A percentile compares a stretch with the other conserved stretches of the same genome.
Evolutionary conservation across 2,113 vertebrate species (phyloP).

Genomic region (Laticauda colubrina): DNA sequence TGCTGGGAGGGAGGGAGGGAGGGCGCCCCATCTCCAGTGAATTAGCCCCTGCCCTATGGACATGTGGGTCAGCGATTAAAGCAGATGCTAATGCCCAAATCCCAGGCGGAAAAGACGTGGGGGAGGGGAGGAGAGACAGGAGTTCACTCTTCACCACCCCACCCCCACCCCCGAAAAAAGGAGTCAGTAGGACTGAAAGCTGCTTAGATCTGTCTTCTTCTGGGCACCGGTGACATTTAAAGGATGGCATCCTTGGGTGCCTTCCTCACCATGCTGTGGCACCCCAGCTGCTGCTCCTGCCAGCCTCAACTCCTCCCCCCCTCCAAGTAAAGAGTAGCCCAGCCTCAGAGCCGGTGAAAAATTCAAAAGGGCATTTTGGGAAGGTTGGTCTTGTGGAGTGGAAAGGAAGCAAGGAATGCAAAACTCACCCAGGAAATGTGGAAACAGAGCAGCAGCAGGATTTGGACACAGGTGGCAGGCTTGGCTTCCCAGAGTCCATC

Average conservation of each 20-base stretch:
- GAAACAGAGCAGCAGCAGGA: too few species aligned
- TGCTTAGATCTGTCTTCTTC: neutral
- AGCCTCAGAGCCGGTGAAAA: neutral
- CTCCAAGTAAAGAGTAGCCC: too few species aligned
- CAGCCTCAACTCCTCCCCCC: neutral
- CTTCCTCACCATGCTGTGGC: neutral
- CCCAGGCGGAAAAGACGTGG: neutral
- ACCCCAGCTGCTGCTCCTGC: neutral
- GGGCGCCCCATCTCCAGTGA: neutral
- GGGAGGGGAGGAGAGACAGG: neutral
- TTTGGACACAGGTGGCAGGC: neutral
- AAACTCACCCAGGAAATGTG: neutral
- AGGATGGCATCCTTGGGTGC: neutral
- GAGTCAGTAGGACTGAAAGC: neutral
- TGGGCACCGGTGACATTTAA: neutral
- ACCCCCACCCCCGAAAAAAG: neutral
- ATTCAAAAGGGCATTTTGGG: neutral
- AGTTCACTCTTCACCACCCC: neutral
- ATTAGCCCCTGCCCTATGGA: neutral
- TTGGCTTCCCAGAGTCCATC: too few species aligned
- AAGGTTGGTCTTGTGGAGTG: too few species aligned
- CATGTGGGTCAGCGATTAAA: neutral
- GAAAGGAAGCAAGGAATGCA: neutral
- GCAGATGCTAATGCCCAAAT: neutral
- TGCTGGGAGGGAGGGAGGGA: too few species aligned